These are phyloP conservation scores for Lasioglossum figueresi DNA, from an alignment of 2,888 invertebrate species.

Conservation along the genomic window DNA sequence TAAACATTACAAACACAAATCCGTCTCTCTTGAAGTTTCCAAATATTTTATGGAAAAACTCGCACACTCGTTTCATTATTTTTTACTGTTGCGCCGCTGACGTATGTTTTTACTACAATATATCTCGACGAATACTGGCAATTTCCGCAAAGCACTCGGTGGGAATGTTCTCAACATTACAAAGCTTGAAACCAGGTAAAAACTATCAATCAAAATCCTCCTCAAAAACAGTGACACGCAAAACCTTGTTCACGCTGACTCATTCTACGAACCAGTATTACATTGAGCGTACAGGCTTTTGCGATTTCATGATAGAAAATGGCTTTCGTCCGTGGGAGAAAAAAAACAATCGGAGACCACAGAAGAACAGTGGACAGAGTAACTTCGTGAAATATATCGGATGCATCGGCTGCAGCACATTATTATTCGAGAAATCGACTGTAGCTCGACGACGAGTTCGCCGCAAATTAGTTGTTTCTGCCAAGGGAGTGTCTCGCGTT, in stretches of 20 bases:
- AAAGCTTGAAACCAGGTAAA: neutral
- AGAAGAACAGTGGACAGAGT: neutral
- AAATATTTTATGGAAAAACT: neutral
- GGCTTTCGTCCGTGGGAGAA: neutral
- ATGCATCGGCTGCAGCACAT: neutral
- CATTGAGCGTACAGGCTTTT: neutral
- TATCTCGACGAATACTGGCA: neutral
- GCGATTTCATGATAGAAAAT: neutral
- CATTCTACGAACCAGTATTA: neutral
- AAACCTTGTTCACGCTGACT: neutral
- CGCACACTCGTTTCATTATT: neutral
- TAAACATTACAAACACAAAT: neutral
- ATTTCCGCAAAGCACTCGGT: neutral
- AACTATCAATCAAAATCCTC: neutral
- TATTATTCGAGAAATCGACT: constrained; percentile 9
- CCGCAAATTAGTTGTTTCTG: constrained; percentile 36
- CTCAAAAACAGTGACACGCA: neutral
- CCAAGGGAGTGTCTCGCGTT: neutral
- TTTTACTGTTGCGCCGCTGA: neutral
- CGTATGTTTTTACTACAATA: too few relatives aligned
- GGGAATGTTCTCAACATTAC: neutral
- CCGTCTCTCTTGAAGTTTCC: neutral
- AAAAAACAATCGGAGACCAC: neutral
- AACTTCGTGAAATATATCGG: neutral
- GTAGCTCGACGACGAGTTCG: neutral